A percentile compares a stretch with the other conserved stretches of the same genome.
Evolutionary conservation across 2,113 vertebrate species (phyloP).

Genomic region (Eurystomus gularis): DNA sequence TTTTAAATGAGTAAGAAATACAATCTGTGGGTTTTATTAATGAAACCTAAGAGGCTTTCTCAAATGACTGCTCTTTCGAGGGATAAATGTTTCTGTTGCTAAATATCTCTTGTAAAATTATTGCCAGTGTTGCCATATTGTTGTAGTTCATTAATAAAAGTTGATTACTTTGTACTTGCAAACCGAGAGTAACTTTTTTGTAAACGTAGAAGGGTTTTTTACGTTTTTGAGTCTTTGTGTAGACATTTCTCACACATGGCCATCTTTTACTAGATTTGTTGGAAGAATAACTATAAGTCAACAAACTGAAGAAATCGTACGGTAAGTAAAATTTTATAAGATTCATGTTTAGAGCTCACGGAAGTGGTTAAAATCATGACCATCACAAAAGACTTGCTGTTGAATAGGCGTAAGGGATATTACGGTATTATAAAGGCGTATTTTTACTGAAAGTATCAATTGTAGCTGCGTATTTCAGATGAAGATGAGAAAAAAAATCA

Average conservation of each 20-base stretch:
- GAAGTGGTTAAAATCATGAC: not conserved
- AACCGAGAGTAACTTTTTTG: not conserved
- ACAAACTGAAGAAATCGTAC: conserved; percentile 90
- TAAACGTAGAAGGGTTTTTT: not conserved
- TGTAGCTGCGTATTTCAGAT: not conserved
- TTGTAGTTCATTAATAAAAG: not conserved
- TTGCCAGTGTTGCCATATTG: not conserved
- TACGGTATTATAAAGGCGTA: not conserved
- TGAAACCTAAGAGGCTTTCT: not conserved
- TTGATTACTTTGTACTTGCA: not conserved
- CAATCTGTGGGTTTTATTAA: not conserved
- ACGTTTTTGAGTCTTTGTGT: not conserved
- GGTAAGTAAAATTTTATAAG: conserved; percentile 74
- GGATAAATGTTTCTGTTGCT: not conserved
- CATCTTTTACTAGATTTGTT: conserved; percentile 83
- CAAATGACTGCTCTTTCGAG: not conserved
- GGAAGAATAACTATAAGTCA: conserved; percentile 91
- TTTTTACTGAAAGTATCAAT: not conserved
- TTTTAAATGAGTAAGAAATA: not conserved
- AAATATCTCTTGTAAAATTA: not conserved
- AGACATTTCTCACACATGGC: conserved; percentile 18
- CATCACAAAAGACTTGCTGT: not conserved
- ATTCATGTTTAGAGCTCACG: not conserved
- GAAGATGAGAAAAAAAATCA: not conserved
- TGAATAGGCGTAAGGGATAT: no score